Evolutionary conservation across 2,113 vertebrate species (phyloP), one percentile per base, ranked within the genome.

Genomic region (Amphiprion percula): DNA sequence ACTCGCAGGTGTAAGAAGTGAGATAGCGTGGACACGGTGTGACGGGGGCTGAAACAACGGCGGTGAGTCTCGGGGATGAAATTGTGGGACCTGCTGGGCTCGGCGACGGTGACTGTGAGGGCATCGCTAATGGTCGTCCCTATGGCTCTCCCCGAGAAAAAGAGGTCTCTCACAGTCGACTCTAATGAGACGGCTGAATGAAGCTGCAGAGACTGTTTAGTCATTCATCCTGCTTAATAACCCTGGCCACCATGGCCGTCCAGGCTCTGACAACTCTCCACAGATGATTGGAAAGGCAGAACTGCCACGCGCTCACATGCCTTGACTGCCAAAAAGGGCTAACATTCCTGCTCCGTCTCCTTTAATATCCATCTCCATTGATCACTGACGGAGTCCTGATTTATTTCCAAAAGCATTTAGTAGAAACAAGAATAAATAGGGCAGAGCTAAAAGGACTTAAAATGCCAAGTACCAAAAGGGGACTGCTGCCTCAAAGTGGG

Each of bases 221-320:
- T 86, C 91, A 94, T 94, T 93, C 91, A 92, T 94, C 91, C 92
- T 92, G 91, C 82, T 93, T 94, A 93, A 93, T 93, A 93, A 90
- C 89, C 74, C 88, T 78, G 74, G 87, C 89, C 88, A 72, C 86
- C 88, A 80, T 71, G 82, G 90, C 78, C 58, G 78, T 76, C 78
- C 72, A 53, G 80, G 47, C 83, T 74, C 82, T 82, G 80, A 88
- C 88, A 91, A 89, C 79, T 84, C 74, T 78, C 78, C 84, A 73
- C 77, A 91, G 82, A 91, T 91, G 91, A 93, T 83, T 78, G 88
- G 77, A 88, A 85, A 92, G 90, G 90, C 71, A 47, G 91, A 77
- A 63, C 89, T 77, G 83, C 71, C 62, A 54, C 8, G 76, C 24
- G 56, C 83, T 80, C 82, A 55, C 87, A 66, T 77, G 83, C 50